Evolutionary conservation across 1,140 invertebrate species (phyloP).

Genomic region (Pectinophora gossypiella): DNA sequence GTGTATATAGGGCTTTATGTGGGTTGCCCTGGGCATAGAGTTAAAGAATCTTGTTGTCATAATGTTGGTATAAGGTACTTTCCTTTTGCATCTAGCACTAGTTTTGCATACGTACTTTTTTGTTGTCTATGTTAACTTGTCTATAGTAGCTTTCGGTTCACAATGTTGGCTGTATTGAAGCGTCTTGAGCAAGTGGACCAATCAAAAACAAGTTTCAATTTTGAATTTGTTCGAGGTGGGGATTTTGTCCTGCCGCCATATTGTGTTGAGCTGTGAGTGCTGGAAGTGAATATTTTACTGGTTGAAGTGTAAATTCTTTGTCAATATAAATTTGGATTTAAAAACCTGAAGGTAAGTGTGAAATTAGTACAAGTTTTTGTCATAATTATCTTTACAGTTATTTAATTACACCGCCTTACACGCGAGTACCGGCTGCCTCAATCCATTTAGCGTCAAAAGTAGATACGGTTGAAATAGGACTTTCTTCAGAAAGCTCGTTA

Average conservation of each 20-base stretch:
- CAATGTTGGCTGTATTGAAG: constrained; percentile 48
- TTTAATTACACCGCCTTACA: background rate
- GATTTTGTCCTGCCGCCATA: constrained; percentile 68
- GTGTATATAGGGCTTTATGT: no score
- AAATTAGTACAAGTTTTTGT: constrained; percentile 57
- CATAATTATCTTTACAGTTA: constrained; percentile 21
- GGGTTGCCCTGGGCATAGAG: no score
- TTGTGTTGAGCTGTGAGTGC: constrained; percentile 69
- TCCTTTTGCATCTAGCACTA: no score
- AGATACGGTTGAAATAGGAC: background rate
- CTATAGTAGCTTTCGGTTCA: constrained; percentile 10
- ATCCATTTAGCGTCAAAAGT: background rate
- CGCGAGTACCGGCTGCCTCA: background rate
- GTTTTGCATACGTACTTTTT: no score
- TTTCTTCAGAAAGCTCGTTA: background rate
- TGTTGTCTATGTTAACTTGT: background rate
- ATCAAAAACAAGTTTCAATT: constrained; percentile 54
- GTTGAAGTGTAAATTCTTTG: constrained; percentile 62
- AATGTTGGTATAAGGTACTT: no score
- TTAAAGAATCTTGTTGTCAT: no score
- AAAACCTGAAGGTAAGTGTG: constrained; percentile 49
- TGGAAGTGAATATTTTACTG: constrained; percentile 58
- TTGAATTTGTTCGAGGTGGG: constrained; percentile 67
- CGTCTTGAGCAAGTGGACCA: constrained; percentile 51
- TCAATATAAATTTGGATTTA: constrained; percentile 56